Evolutionary conservation across 2,888 invertebrate species (phyloP).

Genomic region (Lasioglossum malachurum): DNA sequence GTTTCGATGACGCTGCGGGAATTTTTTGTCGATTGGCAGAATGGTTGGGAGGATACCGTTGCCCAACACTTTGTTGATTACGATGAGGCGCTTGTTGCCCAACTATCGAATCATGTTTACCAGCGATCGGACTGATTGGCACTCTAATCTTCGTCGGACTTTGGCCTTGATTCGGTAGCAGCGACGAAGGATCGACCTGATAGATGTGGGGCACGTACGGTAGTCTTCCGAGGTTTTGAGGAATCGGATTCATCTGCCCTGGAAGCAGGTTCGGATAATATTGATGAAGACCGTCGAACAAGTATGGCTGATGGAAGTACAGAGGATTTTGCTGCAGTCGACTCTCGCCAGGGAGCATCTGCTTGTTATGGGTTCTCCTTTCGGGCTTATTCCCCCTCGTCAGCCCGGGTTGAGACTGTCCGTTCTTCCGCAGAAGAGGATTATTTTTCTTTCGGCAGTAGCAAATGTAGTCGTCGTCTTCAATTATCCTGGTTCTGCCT

Average conservation of each 20-base stretch:
- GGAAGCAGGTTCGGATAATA: not conserved
- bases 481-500: constrained; percentile 14
- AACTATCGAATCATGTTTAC: constrained; percentile 23
- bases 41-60: not conserved
- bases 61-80: constrained; percentile 19
- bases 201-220: constrained; percentile 28
- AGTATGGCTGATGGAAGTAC: not conserved
- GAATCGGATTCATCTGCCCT: not conserved
- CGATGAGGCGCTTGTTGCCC: constrained; percentile 27
- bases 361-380: not conserved
- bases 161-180: too few species aligned
- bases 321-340: not conserved
- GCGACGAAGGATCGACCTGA: not conserved
- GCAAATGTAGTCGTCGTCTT: constrained; percentile 71
- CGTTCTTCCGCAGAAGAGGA: not conserved
- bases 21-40: not conserved
- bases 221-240: not conserved
- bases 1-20: not conserved
- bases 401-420: not conserved
- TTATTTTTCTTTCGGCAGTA: constrained; percentile 63
- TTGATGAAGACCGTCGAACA: not conserved
- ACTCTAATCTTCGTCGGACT: not conserved
- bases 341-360: not conserved
- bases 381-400: not conserved
- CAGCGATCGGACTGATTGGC: not conserved